These are phyloP conservation scores for Acheta domesticus DNA, from an alignment of 2,888 invertebrate species.

Conservation along the genomic window DNA sequence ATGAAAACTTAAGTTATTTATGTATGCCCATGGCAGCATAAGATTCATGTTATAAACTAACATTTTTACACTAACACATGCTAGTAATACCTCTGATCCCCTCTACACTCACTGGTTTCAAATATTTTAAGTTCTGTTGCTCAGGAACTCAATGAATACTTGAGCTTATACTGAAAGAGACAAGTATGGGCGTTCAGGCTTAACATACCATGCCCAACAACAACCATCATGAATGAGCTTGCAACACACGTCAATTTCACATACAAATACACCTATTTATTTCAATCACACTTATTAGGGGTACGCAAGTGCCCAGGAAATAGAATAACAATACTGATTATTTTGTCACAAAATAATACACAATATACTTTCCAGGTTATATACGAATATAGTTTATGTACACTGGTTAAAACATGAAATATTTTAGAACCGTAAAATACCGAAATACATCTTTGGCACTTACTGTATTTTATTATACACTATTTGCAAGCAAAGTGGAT, in stretches of 20 bases:
- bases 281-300: slow-evolving; percentile 4
- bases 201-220: neutral
- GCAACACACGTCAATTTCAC: neutral
- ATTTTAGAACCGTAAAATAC: neutral
- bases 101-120: neutral
- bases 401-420: neutral
- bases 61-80: neutral
- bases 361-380: neutral
- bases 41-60: no score
- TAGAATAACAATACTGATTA: neutral
- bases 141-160: neutral
- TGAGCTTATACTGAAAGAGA: neutral
- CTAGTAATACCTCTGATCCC: neutral
- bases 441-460: neutral
- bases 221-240: slow-evolving; percentile 18
- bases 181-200: neutral
- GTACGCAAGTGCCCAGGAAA: neutral
- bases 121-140: neutral
- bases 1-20: no score
- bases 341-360: neutral
- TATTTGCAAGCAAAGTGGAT: neutral
- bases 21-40: no score
- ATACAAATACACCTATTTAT: neutral
- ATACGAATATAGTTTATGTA: neutral
- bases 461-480: neutral